A percentile compares a stretch with the other conserved stretches of the same genome.
Conservation (phyloP, 2,113 vertebrate species). For the Pteronura brasiliensis region DNA sequence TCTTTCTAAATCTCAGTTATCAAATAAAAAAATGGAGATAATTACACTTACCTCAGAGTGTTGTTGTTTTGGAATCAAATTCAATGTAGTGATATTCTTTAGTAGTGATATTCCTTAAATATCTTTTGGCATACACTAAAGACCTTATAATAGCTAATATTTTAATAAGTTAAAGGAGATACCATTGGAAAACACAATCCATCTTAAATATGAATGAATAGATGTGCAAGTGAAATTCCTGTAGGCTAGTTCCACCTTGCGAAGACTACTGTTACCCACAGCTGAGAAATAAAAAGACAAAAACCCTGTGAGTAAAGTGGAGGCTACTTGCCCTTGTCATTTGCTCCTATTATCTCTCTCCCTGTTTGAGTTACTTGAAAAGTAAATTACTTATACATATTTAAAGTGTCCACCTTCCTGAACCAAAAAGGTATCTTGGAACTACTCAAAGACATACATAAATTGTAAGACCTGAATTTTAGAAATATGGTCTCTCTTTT, state of each 20-base stretch:
- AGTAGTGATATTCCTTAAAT: not conserved
- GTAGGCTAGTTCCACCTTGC: not conserved
- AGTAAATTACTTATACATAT: not conserved
- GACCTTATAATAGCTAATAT: not conserved
- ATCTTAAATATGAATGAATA: not conserved
- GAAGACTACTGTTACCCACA: not conserved
- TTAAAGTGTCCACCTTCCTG: not conserved
- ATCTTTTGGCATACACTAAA: not conserved
- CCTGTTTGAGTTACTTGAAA: not conserved
- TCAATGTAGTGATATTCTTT: not conserved
- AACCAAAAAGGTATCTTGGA: conserved; percentile 5
- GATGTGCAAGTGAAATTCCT: not conserved
- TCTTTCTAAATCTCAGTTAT: not conserved
- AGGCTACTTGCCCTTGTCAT: not conserved
- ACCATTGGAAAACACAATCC: not conserved
- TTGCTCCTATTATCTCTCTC: not conserved
- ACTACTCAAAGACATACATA: not conserved
- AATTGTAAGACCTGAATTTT: not conserved
- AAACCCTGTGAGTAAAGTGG: not conserved
- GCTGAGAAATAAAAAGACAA: not conserved
- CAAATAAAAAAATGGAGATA: not conserved
- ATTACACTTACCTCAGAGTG: not conserved
- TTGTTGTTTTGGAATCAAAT: not conserved
- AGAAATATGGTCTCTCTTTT: not conserved
- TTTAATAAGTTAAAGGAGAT: not conserved